Conservation (phyloP, 2,888 invertebrate species). For the Cryptocephalus primarius region DNA sequence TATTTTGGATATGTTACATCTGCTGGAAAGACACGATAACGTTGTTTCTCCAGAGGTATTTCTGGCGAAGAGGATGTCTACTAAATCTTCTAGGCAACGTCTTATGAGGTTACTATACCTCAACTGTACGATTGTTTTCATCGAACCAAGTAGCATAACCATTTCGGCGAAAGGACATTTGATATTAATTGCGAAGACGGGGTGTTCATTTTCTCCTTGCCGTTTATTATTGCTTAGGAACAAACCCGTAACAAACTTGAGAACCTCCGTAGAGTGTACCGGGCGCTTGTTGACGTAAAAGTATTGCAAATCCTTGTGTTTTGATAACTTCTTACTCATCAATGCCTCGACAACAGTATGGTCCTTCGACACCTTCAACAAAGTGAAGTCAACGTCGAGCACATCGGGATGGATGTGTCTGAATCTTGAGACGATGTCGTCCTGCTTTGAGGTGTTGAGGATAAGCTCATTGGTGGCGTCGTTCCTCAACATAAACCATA, state of each 20-base stretch:
- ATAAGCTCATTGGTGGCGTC: slow-evolving; percentile 48
- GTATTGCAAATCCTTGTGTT: slow-evolving; percentile 44
- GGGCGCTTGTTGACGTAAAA: slow-evolving; percentile 55
- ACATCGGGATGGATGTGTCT: slow-evolving; percentile 37
- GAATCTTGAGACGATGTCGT: slow-evolving; percentile 44
- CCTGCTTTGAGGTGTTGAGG: slow-evolving; percentile 47
- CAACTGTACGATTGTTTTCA: slow-evolving; percentile 44
- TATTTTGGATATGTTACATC: slow-evolving; percentile 29
- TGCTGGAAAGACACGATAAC: slow-evolving; percentile 6
- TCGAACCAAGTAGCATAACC: slow-evolving; percentile 40
- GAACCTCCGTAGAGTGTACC: slow-evolving; percentile 42
- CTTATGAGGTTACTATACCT: slow-evolving; percentile 38
- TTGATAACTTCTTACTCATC: slow-evolving; percentile 41
- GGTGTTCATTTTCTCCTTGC: slow-evolving; percentile 19
- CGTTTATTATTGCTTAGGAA: slow-evolving; percentile 21
- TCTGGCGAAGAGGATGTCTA: slow-evolving; percentile 23
- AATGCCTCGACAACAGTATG: slow-evolving; percentile 46
- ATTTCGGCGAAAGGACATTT: slow-evolving; percentile 41
- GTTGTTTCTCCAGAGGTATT: slow-evolving; percentile 11
- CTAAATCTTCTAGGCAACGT: slow-evolving; percentile 34
- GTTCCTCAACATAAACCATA: slow-evolving; percentile 60
- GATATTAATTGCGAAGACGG: slow-evolving; percentile 44
- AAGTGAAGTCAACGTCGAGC: slow-evolving; percentile 28
- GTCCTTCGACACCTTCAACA: slow-evolving; percentile 33
- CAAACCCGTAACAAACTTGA: slow-evolving; percentile 35